phyloP scores from a whole-genome alignment of 2,797 vertebrate genomes.

The Chaetodon trifasciatus region DNA sequence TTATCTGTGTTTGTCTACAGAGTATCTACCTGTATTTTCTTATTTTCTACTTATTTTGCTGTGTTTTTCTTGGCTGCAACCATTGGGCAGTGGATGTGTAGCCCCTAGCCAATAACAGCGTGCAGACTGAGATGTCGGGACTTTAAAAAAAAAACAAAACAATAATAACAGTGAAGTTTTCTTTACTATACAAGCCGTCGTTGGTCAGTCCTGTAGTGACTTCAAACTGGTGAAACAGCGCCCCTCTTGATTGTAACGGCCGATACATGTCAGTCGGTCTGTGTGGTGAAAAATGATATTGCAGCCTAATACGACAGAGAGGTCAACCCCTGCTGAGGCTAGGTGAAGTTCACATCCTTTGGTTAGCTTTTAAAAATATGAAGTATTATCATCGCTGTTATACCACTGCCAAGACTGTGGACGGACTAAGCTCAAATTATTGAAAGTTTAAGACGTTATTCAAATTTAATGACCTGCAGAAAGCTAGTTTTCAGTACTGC shows the following conservation, averaged over 20 bases:
- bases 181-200: too few relatives aligned
- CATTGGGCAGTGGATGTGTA: too few relatives aligned
- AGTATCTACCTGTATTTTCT: too few relatives aligned
- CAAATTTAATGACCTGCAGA: neutral
- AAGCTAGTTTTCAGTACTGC: neutral
- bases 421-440: neutral
- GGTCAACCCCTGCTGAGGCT: neutral
- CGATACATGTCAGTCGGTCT: neutral
- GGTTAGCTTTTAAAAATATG: neutral
- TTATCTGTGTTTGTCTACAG: too few relatives aligned
- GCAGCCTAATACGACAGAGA: neutral
- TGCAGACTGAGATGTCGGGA: too few relatives aligned
- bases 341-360: neutral
- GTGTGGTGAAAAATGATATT: conserved; percentile 1
- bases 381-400: neutral
- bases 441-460: fast-evolving
- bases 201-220: too few relatives aligned
- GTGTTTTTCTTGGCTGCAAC: too few relatives aligned
- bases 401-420: neutral
- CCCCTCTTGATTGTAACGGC: neutral
- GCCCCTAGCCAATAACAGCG: too few relatives aligned
- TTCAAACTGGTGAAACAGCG: conserved; percentile 11
- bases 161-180: too few relatives aligned
- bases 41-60: too few relatives aligned
- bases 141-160: too few relatives aligned